A percentile compares a stretch with the other conserved stretches of the same genome.
Conservation (phyloP, 2,113 vertebrate genomes). For the Alligator sinensis region DNA sequence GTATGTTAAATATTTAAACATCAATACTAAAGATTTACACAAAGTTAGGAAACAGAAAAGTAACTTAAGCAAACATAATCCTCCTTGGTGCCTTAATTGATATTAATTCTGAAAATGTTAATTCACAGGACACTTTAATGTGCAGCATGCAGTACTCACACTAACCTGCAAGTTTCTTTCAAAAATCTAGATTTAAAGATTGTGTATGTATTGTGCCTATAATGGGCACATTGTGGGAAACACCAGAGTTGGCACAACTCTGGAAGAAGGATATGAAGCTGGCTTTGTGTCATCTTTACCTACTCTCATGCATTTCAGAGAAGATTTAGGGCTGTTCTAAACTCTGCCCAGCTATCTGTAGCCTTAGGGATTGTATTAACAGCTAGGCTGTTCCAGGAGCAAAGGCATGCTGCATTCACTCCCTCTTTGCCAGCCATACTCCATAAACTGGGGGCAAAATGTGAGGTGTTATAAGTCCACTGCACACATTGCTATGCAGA, state of each 20-base stretch:
- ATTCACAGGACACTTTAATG: background rate
- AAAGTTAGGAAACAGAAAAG: background rate
- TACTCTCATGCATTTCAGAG: background rate
- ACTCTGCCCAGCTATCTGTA: background rate
- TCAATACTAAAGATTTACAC: background rate
- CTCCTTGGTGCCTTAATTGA: background rate
- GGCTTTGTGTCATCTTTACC: background rate
- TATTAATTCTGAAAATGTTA: background rate
- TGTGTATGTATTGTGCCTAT: background rate
- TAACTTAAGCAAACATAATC: background rate
- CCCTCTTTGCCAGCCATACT: background rate
- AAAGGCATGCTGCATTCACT: background rate
- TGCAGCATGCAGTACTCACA: background rate
- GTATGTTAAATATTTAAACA: background rate
- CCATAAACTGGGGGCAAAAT: background rate
- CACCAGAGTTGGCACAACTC: background rate
- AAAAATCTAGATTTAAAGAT: background rate
- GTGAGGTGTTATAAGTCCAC: background rate
- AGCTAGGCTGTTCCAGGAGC: background rate
- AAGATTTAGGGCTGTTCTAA: background rate
- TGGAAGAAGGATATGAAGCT: background rate
- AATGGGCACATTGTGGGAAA: background rate
- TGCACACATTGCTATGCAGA: background rate
- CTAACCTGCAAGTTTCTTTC: accelerated
- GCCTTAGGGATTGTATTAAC: background rate